Evolutionary conservation across 2,113 vertebrate species (phyloP), one percentile per base, ranked within the genome.

Genomic region (Psittacus erithacus): DNA sequence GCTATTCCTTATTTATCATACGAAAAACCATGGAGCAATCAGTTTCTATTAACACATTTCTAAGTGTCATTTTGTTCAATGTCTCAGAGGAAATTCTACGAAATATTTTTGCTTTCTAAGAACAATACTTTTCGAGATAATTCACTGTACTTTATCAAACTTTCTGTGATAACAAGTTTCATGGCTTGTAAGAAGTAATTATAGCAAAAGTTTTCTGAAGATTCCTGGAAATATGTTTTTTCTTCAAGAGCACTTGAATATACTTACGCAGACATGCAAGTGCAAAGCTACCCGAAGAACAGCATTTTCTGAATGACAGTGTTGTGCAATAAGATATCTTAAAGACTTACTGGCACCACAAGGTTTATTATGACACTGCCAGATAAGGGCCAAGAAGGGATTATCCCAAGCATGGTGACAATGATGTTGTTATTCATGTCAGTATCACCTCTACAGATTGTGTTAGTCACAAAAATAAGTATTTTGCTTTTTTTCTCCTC

Each of bases 91-190:
- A 88, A 92, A 97, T 96, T 97, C 96, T 87, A 97, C 83, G 95
- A 97, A 97, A 79, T 74, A 87, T 80, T 92, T 75, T 47, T 94
- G 60, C 94, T 97, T 97, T 97, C 96, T 93, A 97, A 96, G 95
- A 98, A 97, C 83, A 92, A 84, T 65, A 93, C 43, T 73, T 95
- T 85, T 95, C 62, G 92, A 86, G 86, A 20, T 28, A 82, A 92
- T 86, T 82, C 77, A 55, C 28, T 67, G 31, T 55, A 75, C 65
- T 91, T 62, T 55, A 86, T 64, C 69, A 46, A 62, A 52, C 17
- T 22, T 20, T 25, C 8, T 28, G 27, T 63, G 87, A 63, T 70
- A 68, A 92, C 10, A 92, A 95, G 46, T 63, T 86, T 4, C 43
- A 39, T 91, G 78, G 78, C n/a, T 94, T 79, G 47, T 75, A 88